Evolutionary conservation across 2,888 invertebrate genomes (phyloP).

Genomic region (Machimus atricapillus): DNA sequence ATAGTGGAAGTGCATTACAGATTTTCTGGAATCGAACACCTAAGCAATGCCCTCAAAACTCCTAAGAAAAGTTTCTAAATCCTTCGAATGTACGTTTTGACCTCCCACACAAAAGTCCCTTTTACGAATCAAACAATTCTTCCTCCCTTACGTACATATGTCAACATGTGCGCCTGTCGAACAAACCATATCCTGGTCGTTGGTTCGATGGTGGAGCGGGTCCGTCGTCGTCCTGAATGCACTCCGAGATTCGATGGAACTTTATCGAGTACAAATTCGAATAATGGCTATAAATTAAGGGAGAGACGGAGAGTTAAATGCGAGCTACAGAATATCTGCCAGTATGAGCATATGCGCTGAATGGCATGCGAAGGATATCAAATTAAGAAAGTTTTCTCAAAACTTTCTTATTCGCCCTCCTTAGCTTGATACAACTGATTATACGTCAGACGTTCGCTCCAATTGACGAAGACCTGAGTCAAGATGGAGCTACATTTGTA

Average conservation of each 20-base stretch:
- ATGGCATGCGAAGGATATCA: slow-evolving; percentile 29
- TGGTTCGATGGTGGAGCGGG: background rate
- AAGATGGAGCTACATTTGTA: slow-evolving; percentile 8
- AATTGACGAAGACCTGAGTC: background rate
- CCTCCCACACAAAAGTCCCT: background rate
- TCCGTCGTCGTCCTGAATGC: slow-evolving; percentile 8
- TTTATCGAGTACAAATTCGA: slow-evolving; percentile 37
- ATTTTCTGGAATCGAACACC: background rate
- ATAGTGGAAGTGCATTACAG: background rate
- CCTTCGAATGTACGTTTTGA: background rate
- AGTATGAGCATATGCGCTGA: slow-evolving; percentile 35
- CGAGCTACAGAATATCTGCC: slow-evolving; percentile 26
- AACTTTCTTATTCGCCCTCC: slow-evolving; percentile 38
- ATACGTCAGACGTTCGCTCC: slow-evolving; percentile 1
- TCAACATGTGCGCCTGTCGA: background rate
- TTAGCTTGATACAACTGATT: slow-evolving; percentile 33
- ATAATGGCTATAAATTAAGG: slow-evolving; percentile 41
- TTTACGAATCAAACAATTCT: background rate
- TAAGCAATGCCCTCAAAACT: background rate
- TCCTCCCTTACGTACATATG: background rate
- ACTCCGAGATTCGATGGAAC: slow-evolving; percentile 1
- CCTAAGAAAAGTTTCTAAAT: background rate
- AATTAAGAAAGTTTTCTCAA: slow-evolving; percentile 40
- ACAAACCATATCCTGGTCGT: background rate
- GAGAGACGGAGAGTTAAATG: slow-evolving; percentile 14